A percentile compares a stretch with the other conserved stretches of the same genome.
Conservation (phyloP, 1,140 invertebrate genomes). For the Ceratosolen fusciceps region DNA sequence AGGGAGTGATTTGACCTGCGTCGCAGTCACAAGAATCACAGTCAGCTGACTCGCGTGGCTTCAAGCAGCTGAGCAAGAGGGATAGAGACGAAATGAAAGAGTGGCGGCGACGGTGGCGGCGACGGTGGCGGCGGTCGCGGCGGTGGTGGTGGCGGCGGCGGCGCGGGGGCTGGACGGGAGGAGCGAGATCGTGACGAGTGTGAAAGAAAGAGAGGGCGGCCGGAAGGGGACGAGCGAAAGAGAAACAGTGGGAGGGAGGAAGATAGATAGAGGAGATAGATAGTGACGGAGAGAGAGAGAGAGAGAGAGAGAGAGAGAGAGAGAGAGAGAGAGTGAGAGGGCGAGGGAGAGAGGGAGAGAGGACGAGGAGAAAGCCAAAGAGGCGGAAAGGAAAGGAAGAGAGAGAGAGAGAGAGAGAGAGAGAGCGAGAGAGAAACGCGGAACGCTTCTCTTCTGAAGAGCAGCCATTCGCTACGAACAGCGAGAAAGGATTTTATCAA, state of each 20-base stretch:
- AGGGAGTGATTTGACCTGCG: conserved; percentile 54
- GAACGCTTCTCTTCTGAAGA: conserved; percentile 52
- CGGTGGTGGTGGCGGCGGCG: too few relatives aligned
- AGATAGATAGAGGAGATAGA: background rate
- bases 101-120: background rate
- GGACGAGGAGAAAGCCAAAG: background rate
- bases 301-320: background rate
- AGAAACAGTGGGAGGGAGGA: background rate
- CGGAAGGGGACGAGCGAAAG: background rate
- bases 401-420: background rate
- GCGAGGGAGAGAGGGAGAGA: background rate
- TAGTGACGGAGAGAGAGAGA: too few relatives aligned
- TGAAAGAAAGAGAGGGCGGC: background rate
- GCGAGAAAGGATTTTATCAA: conserved; percentile 57
- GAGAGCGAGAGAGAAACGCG: conserved; percentile 22
- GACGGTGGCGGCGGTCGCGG: too few relatives aligned
- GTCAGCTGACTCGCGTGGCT: conserved; percentile 63
- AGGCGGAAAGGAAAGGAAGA: conserved; percentile 5
- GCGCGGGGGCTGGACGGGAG: background rate
- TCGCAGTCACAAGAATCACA: conserved; percentile 50
- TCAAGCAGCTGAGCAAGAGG: conserved; percentile 56
- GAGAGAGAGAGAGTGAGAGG: conserved; percentile 14
- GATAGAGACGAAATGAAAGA: background rate
- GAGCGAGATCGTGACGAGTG: conserved; percentile 7
- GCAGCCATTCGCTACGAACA: conserved; percentile 50